phyloP scores from a whole-genome alignment of 2,888 invertebrate species.

The Tetanocera ferruginea region DNA sequence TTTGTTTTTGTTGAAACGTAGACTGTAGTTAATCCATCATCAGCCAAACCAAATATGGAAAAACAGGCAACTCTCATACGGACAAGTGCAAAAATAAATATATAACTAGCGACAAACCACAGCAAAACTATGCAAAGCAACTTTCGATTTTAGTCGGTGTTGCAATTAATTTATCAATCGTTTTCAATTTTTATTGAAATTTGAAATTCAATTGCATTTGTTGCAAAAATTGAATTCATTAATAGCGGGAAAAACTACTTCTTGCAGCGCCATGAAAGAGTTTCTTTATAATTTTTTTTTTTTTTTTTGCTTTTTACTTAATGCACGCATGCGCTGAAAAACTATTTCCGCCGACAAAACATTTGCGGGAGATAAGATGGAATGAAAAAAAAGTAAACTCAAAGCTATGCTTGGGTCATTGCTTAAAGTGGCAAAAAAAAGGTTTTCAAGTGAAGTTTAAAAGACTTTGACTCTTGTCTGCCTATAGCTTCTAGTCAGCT shows the following conservation, averaged over 20 bases:
- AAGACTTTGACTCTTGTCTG: too few species aligned
- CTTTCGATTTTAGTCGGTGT: background rate
- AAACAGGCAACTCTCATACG: background rate
- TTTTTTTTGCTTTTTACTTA: too few species aligned
- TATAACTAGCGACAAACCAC: too few species aligned
- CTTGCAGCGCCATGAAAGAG: background rate
- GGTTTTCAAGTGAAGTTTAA: too few species aligned
- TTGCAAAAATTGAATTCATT: background rate
- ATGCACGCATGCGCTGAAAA: background rate
- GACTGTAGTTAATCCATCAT: background rate
- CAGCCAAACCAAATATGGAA: background rate
- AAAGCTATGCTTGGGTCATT: too few species aligned
- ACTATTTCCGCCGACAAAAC: slow-evolving; percentile 21
- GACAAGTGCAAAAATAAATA: background rate
- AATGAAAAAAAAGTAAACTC: background rate
- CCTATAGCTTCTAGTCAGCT: too few species aligned
- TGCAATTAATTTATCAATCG: slow-evolving; percentile 10
- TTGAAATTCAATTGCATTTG: background rate
- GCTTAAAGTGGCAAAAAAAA: too few species aligned
- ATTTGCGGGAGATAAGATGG: background rate
- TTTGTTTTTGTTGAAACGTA: background rate
- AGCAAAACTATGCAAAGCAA: background rate
- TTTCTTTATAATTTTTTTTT: background rate
- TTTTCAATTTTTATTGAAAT: background rate
- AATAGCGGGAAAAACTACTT: background rate